A percentile compares a stretch with the other conserved stretches of the same genome.
phyloP scores from a whole-genome alignment of 2,797 vertebrate genomes.

The Pampus argenteus region DNA sequence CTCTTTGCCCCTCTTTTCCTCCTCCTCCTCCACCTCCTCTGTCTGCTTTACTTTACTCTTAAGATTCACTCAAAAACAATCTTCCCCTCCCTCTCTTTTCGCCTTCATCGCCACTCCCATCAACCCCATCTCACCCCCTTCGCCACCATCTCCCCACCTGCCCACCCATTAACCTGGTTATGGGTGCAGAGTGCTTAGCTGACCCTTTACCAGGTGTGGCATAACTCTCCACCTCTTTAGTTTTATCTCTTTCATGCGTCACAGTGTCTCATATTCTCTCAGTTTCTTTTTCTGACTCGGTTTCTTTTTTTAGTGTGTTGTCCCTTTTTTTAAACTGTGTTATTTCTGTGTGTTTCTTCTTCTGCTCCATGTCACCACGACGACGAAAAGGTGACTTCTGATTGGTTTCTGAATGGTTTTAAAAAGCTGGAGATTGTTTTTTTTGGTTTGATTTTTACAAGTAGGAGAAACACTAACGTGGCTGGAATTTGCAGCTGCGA shows the following conservation, averaged over 20 bases:
- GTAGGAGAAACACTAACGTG: constrained; percentile 34
- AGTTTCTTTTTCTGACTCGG: neutral
- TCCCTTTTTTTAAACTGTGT: neutral
- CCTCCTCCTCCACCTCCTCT: constrained; percentile 9
- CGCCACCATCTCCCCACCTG: constrained; percentile 7
- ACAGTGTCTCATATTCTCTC: neutral
- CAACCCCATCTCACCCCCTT: constrained; percentile 23
- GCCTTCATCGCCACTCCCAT: constrained; percentile 33
- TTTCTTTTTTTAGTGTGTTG: neutral
- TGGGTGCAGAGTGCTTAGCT: constrained; percentile 72
- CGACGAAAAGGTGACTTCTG: neutral
- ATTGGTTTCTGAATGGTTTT: neutral
- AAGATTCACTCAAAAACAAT: constrained; percentile 58
- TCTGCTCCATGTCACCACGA: neutral
- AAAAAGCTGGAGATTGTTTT: constrained; percentile 4
- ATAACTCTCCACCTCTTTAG: constrained; percentile 11
- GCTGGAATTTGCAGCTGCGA: constrained; percentile 56
- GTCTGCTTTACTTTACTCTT: constrained; percentile 59
- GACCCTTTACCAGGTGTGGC: constrained; percentile 72
- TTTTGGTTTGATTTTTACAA: too few species aligned
- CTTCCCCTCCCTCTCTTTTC: constrained; percentile 22
- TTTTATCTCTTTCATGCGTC: neutral
- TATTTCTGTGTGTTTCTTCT: neutral
- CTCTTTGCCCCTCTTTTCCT: constrained; percentile 30
- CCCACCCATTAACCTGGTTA: constrained; percentile 75